Evolutionary conservation across 2,113 vertebrate species (phyloP).

Genomic region (Pachycephala philippinensis): DNA sequence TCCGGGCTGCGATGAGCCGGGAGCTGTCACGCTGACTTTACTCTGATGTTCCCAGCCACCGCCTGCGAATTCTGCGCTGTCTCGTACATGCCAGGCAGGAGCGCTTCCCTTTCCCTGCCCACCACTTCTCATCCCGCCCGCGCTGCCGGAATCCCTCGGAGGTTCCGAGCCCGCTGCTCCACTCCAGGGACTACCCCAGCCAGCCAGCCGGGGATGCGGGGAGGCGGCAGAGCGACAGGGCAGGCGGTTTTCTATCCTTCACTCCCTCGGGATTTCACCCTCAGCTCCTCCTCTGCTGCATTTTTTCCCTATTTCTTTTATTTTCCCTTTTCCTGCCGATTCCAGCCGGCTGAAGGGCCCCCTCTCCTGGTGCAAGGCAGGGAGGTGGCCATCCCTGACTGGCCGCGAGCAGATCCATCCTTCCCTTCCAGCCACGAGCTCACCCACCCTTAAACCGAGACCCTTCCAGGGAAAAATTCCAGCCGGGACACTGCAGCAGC

Average conservation of each 20-base stretch:
- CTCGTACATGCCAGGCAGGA: not conserved
- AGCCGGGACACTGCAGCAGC: fast-evolving
- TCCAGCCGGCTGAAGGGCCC: not conserved
- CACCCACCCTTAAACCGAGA: not conserved
- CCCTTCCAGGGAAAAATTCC: not conserved
- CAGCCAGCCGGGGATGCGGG: not conserved
- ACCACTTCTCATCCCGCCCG: not conserved
- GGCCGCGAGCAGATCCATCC: not conserved
- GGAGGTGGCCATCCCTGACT: not conserved
- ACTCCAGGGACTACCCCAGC: fast-evolving
- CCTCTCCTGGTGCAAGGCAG: not conserved
- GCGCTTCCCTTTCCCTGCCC: not conserved
- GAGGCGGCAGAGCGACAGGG: fast-evolving
- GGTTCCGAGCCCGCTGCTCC: not conserved
- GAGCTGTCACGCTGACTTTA: not conserved
- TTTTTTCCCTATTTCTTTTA: fast-evolving
- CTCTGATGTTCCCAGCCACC: not conserved
- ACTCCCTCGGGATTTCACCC: fast-evolving
- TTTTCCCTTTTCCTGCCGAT: not conserved
- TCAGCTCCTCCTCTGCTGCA: not conserved
- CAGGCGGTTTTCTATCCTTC: fast-evolving
- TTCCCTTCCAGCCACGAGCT: not conserved
- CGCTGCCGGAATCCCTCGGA: not conserved
- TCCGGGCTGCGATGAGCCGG: not conserved
- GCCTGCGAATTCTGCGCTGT: not conserved